Conservation (phyloP, 2,113 vertebrate species). For the Uria lomvia region DNA sequence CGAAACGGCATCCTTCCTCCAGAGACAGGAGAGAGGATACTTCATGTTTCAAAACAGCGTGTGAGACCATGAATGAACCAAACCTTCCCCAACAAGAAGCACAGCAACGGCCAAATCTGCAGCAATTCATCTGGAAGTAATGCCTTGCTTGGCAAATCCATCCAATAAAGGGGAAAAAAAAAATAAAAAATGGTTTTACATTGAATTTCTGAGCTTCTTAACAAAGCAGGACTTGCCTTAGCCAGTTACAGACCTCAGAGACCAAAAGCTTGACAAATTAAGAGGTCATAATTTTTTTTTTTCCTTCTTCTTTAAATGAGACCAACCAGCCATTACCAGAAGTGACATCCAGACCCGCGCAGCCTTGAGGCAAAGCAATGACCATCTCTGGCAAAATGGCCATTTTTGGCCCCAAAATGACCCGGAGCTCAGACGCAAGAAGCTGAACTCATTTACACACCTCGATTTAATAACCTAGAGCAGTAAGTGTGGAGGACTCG, state of each 20-base stretch:
- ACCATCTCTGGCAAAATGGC: neutral
- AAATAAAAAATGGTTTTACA: neutral
- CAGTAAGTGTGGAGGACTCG: neutral
- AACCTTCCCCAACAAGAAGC: neutral
- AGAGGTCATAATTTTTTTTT: neutral
- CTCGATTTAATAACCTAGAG: neutral
- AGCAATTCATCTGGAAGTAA: conserved; percentile 10
- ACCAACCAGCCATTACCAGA: neutral
- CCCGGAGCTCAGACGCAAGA: neutral
- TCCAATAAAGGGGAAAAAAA: neutral
- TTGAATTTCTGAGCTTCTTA: neutral
- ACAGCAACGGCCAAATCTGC: neutral
- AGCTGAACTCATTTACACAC: neutral
- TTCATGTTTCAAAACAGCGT: neutral
- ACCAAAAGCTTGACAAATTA: neutral
- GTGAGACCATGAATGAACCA: neutral
- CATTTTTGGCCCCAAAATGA: no score
- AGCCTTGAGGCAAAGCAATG: neutral
- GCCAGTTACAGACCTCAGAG: neutral
- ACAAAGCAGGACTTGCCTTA: neutral
- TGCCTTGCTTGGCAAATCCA: neutral
- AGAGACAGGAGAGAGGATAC: neutral
- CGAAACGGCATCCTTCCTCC: neutral
- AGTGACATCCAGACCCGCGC: neutral
- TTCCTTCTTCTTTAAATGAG: neutral